Conservation (phyloP, 1,140 invertebrate genomes). For the Diorhabda elongata region DNA sequence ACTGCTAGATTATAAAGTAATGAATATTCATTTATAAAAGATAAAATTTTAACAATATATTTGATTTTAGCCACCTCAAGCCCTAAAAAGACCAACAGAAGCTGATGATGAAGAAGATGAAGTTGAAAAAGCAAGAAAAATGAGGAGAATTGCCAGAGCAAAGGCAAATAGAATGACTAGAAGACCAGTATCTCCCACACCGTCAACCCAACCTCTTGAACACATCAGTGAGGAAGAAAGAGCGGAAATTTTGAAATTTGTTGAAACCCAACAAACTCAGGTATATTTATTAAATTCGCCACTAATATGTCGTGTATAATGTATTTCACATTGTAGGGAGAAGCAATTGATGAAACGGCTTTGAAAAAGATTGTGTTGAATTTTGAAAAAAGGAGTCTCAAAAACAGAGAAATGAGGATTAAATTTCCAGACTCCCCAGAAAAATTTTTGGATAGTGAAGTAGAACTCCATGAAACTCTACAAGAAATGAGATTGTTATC, state of each 20-base stretch:
- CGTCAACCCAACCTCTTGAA: constrained; percentile 55
- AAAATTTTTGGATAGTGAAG: constrained; percentile 99
- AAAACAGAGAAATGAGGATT: constrained; percentile 97
- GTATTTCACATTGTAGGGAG: constrained; percentile 51
- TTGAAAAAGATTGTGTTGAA: constrained; percentile 85
- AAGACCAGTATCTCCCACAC: constrained; percentile 50
- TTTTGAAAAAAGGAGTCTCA: constrained; percentile 91
- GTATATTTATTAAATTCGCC: constrained; percentile 44
- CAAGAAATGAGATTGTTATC: constrained; percentile 93
- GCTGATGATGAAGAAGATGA: constrained; percentile 61
- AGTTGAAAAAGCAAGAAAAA: constrained; percentile 51
- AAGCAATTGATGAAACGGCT: constrained; percentile 79
- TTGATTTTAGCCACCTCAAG: constrained; percentile 65
- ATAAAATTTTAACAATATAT: constrained; percentile 18
- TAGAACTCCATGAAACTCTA: constrained; percentile 52
- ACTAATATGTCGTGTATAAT: background rate
- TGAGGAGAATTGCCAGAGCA: constrained; percentile 51
- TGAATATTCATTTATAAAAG: constrained; percentile 31
- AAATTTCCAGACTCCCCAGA: constrained; percentile 97
- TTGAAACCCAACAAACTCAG: constrained; percentile 75
- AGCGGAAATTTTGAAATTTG: constrained; percentile 75
- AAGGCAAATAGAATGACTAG: constrained; percentile 53
- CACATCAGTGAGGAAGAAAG: constrained; percentile 68
- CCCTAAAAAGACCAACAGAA: constrained; percentile 70
- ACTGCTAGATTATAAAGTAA: constrained; percentile 78